These are phyloP conservation scores for Synergus umbraculus DNA, from an alignment of 2,888 invertebrate species.

Conservation along the genomic window DNA sequence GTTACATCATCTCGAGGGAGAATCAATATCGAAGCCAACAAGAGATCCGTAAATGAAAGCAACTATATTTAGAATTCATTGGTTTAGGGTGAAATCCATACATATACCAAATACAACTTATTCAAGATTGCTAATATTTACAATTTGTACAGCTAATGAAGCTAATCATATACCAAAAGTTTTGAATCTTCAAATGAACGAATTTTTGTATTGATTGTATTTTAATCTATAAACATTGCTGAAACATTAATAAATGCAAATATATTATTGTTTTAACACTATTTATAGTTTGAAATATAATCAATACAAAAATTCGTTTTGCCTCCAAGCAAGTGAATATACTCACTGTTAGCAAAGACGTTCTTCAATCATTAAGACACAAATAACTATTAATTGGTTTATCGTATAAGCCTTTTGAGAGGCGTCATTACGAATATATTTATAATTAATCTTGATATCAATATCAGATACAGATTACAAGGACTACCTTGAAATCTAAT, in stretches of 20 bases:
- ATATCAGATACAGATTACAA: constrained; percentile 44
- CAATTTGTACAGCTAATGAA: not conserved
- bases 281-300: no score
- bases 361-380: not conserved
- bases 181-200: no score
- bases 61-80: constrained; percentile 6
- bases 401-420: not conserved
- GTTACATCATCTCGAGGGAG: constrained; percentile 11
- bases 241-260: no score
- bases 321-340: no score
- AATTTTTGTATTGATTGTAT: no score
- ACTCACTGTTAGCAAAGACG: not conserved
- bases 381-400: not conserved
- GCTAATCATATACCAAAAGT: no score
- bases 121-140: not conserved
- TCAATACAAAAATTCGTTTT: no score
- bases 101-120: not conserved
- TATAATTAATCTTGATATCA: constrained; percentile 14
- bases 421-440: not conserved
- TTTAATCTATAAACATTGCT: no score
- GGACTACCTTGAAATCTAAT: constrained; percentile 48
- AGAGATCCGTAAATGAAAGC: constrained; percentile 3
- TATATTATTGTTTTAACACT: no score
- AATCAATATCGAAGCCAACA: constrained; percentile 25
- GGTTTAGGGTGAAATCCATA: not conserved